Conservation (phyloP, 2,888 invertebrate genomes). For the Acanthopleura granulata region DNA sequence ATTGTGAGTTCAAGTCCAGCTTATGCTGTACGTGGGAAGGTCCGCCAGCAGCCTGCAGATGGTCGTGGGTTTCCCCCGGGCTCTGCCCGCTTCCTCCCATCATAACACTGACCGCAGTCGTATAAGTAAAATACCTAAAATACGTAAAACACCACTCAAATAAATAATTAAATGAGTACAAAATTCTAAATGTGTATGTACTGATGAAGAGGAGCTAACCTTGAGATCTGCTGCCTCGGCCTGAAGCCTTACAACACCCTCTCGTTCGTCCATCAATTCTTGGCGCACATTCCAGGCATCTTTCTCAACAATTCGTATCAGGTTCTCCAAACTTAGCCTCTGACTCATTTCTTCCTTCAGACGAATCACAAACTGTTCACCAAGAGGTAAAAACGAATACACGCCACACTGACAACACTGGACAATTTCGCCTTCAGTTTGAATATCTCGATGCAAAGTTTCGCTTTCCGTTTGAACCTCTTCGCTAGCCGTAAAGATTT, state of each 20-base stretch:
- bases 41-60: no score
- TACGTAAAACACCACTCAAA: no score
- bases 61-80: no score
- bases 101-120: no score
- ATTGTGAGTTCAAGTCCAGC: no score
- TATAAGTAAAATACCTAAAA: no score
- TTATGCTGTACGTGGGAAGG: no score
- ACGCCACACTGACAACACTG: constrained; percentile 11
- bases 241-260: neutral
- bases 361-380: constrained; percentile 16
- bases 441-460: neutral
- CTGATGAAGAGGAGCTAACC: neutral
- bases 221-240: constrained; percentile 10
- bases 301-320: constrained; percentile 6
- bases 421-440: constrained; percentile 13
- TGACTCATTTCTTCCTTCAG: constrained; percentile 15
- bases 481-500: no score
- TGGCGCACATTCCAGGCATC: constrained; percentile 11
- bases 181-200: no score
- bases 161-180: no score
- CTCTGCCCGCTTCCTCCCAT: no score
- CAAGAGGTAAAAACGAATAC: neutral
- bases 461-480: no score
- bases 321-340: neutral
- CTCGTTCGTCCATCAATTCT: constrained; percentile 4